A percentile compares a stretch with the other conserved stretches of the same genome.
Conservation (phyloP, 2,797 vertebrate genomes). For the Heterohyrax brucei region DNA sequence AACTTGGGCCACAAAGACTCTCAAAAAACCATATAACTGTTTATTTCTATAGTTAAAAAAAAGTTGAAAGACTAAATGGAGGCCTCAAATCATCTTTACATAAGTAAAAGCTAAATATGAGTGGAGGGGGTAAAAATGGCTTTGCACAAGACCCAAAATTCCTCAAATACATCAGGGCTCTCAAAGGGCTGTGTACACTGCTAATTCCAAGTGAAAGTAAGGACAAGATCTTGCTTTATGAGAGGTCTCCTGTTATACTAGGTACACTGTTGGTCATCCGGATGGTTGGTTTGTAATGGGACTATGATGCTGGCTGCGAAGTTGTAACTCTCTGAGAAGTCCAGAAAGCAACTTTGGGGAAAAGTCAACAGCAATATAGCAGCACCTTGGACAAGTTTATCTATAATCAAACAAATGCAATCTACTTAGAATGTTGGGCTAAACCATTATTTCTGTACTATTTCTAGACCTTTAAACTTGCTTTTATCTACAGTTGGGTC, state of each 20-base stretch:
- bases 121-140: background rate
- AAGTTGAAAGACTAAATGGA: conserved; percentile 78
- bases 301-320: background rate
- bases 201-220: background rate
- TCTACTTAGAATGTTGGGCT: background rate
- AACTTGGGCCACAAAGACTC: conserved; percentile 67
- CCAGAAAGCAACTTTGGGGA: background rate
- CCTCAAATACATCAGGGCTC: background rate
- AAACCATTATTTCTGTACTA: background rate
- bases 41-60: conserved; percentile 60
- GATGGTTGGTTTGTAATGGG: background rate
- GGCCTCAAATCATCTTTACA: conserved; percentile 14
- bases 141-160: conserved; percentile 7
- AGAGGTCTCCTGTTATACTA: background rate
- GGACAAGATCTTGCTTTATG: background rate
- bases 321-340: background rate
- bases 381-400: background rate
- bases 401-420: conserved; percentile 1
- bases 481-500: background rate
- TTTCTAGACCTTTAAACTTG: background rate
- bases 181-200: background rate
- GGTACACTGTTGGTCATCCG: background rate
- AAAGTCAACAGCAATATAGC: background rate
- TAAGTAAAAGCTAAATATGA: conserved; percentile 9
- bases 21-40: conserved; percentile 65